Evolutionary conservation across 2,888 invertebrate species (phyloP).

Genomic region (Acholoe squamosa): DNA sequence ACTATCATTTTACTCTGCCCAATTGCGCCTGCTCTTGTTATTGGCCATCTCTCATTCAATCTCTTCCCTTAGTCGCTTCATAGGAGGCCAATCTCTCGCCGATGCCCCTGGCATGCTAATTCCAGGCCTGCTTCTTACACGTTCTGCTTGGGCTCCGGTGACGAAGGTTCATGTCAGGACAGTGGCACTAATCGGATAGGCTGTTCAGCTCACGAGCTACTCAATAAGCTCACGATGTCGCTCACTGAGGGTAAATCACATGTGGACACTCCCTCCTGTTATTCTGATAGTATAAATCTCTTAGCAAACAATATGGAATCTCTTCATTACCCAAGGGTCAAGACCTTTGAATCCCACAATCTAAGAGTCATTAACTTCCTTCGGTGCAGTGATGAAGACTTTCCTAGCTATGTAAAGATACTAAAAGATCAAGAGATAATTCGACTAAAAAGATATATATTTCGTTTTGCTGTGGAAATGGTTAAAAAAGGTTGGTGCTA

Average conservation of each 20-base stretch:
- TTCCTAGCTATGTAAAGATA: no score
- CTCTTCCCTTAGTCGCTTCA: constrained; percentile 36
- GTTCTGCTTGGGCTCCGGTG: not conserved
- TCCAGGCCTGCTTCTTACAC: not conserved
- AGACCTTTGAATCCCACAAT: no score
- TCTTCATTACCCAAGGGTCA: no score
- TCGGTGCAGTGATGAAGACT: no score
- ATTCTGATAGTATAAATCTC: not conserved
- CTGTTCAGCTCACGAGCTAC: constrained; percentile 20
- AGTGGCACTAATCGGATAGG: not conserved
- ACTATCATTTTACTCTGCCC: constrained; percentile 24
- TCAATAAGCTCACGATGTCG: not conserved
- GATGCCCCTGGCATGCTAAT: constrained; percentile 42
- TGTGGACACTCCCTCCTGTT: not conserved
- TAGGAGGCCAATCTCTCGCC: constrained; percentile 39
- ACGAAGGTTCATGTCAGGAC: not conserved
- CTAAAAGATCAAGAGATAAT: no score
- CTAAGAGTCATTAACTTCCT: no score
- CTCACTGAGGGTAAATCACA: not conserved
- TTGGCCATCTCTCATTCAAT: constrained; percentile 44
- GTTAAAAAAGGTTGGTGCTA: no score
- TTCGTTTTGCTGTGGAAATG: no score
- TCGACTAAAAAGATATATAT: no score
- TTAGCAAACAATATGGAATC: no score
- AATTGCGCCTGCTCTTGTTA: constrained; percentile 35